Evolutionary conservation across 2,113 vertebrate species (phyloP).

Genomic region (Anthoscopus minutus): DNA sequence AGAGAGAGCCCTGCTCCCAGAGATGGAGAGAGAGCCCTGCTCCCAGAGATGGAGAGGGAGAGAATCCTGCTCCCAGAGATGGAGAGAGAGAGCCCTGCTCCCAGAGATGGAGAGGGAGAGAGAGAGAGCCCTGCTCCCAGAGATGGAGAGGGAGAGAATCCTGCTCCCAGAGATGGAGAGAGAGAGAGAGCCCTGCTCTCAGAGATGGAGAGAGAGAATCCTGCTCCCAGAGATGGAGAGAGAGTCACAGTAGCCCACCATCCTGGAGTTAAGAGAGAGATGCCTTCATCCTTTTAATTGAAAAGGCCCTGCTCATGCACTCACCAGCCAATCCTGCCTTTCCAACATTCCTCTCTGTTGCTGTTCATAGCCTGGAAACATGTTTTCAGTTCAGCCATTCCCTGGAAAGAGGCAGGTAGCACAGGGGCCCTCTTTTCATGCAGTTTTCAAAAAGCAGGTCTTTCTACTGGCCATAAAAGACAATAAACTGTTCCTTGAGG

Average conservation of each 20-base stretch:
- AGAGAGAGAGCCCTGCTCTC: too few species aligned
- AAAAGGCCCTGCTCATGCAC: neutral
- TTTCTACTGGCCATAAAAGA: neutral
- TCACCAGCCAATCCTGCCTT: neutral
- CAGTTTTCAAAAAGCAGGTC: neutral
- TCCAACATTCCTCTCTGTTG: neutral
- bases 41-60: neutral
- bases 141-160: neutral
- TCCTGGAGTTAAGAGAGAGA: neutral
- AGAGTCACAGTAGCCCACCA: neutral
- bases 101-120: too few species aligned
- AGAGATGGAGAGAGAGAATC: too few species aligned
- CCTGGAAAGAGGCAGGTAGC: neutral
- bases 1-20: neutral
- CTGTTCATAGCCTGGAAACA: neutral
- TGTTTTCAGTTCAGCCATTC: neutral
- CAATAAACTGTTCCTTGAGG: neutral
- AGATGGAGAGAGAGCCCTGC: too few species aligned
- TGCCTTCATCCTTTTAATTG: neutral
- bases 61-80: neutral
- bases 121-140: neutral
- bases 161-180: neutral
- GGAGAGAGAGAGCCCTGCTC: neutral
- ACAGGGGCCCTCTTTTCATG: neutral
- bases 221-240: too few species aligned